Base-by-base conservation (phyloP, 2,113 vertebrate species). In the Syngnathus floridae region DNA sequence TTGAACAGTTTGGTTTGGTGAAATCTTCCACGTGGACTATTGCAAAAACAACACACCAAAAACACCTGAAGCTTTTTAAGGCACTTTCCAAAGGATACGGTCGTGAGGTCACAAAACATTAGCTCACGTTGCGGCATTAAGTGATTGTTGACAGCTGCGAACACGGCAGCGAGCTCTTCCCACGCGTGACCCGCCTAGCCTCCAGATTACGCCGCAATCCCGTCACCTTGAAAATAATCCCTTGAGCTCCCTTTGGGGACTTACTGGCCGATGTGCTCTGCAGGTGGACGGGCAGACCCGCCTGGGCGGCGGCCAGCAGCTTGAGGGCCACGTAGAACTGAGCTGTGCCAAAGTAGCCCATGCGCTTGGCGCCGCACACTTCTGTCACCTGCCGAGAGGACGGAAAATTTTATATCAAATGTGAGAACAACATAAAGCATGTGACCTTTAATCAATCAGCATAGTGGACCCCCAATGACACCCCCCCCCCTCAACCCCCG, bases 261-360 rank as follows among this genome's bases (percentile, higher is more conserved):
- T 95, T 85, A 98, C 96, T 94, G 79, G 92, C 91, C 60, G 92
- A 90, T 73, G 94, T 88, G 71, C 91, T 97, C 81, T 97, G 95
- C 76, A 93, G 89, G 68, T 90, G 89, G 69, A 98, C 71, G n/a
- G 95, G 94, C 51, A 96, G 90, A 35, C 94, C 94, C 2, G 93
- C 85, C 81, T 98, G 96, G 1, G 92, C 92, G 12, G 93, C 94
- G 0, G 95, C 93, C 45, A 98, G 93, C 81, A 98, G 90, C 88
- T 97, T 98, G 88, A 98, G 90, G 64, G 94, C 95, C 83, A 94
- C 70, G 21, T 93, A 98, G 90, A 98, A 98, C 51, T 98, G 94
- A 62, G 92, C 80, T 0, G 89, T 93, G 63, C 94, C 94, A 74
- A 98, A 98, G 91, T 92, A 97, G 64, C 95, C 95, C 78, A 93